phyloP scores from a whole-genome alignment of 2,888 invertebrate species.

The Calliopum simillimum region DNA sequence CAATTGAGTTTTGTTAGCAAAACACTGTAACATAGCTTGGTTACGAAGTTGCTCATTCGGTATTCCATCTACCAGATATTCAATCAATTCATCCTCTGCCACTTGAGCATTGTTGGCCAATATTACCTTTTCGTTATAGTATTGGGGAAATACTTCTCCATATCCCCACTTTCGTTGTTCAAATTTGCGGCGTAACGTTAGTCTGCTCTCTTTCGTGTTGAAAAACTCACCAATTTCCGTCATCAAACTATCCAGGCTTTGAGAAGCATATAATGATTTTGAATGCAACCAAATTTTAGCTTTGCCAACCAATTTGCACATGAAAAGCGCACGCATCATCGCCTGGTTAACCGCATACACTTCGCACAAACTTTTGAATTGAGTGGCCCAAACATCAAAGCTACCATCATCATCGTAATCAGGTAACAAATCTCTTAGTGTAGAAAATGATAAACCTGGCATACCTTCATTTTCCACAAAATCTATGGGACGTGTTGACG shows the following conservation, averaged over 20 bases:
- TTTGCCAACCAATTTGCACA: not conserved
- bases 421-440: not conserved
- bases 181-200: slow-evolving; percentile 36
- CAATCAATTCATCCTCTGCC: slow-evolving; percentile 37
- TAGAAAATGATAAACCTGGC: not conserved
- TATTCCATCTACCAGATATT: slow-evolving; percentile 43
- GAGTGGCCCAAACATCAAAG: not conserved
- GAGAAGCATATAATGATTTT: not conserved
- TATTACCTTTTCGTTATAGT: slow-evolving; percentile 39
- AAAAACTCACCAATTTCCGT: slow-evolving; percentile 1
- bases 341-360: not conserved
- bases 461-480: no score
- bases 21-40: slow-evolving; percentile 40
- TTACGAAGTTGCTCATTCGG: slow-evolving; percentile 33
- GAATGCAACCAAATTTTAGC: not conserved
- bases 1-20: slow-evolving; percentile 21
- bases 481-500: no score
- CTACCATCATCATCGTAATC: not conserved
- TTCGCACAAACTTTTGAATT: not conserved
- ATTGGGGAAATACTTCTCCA: slow-evolving; percentile 29
- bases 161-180: slow-evolving; percentile 39
- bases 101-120: slow-evolving; percentile 35
- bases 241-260: not conserved
- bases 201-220: slow-evolving; percentile 21
- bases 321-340: not conserved